Conservation (phyloP, 2,888 invertebrate genomes). For the Dusona sp. region DNA sequence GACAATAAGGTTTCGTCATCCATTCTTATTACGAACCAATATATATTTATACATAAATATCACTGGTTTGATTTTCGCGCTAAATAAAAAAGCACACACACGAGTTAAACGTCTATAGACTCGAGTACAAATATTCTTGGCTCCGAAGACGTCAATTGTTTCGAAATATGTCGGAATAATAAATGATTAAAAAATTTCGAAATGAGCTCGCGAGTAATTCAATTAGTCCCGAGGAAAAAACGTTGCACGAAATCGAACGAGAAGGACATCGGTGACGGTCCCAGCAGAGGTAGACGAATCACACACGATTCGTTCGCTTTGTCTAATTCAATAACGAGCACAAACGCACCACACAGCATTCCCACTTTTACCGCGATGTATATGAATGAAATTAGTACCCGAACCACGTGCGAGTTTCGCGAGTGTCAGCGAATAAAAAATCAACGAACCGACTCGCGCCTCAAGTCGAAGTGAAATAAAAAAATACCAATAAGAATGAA, state of each 20-base stretch:
- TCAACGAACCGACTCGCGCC: background rate
- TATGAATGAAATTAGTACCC: conserved; percentile 28
- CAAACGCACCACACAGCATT: background rate
- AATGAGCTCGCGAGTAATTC: background rate
- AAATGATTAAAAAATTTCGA: background rate
- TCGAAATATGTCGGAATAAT: background rate
- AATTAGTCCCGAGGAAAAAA: background rate
- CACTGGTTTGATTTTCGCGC: background rate
- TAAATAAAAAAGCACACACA: background rate
- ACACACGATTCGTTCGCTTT: conserved; percentile 15
- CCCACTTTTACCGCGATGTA: background rate
- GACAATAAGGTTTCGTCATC: conserved; percentile 58
- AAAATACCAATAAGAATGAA: background rate
- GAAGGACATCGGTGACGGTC: conserved; percentile 11
- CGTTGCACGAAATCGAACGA: background rate
- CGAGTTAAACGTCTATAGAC: background rate
- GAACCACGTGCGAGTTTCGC: conserved; percentile 47
- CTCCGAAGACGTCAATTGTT: background rate
- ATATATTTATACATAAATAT: background rate
- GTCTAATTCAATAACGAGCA: conserved; percentile 19
- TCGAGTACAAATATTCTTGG: background rate
- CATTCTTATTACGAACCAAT: conserved; percentile 33
- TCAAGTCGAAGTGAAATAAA: conserved; percentile 14
- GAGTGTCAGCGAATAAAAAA: conserved; percentile 34
- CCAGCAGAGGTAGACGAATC: background rate